Percentiles rank a stretch among this genome's conserved stretches.
Evolutionary conservation across 2,797 vertebrate species (phyloP).

Genomic region (Tenualosa ilisha): DNA sequence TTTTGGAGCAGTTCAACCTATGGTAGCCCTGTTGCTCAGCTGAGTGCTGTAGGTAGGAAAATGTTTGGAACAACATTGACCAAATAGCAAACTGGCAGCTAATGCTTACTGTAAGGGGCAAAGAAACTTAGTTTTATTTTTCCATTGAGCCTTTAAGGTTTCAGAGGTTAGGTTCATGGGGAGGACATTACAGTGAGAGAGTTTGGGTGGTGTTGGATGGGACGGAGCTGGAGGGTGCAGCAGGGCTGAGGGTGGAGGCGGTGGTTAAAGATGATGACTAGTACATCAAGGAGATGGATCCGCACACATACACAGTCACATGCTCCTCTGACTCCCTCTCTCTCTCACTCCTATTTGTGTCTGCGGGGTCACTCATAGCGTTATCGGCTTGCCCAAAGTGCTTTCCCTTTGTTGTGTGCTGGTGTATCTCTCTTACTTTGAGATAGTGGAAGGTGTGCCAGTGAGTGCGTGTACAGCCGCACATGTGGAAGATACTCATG

Average conservation of each 20-base stretch:
- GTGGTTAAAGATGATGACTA: background rate
- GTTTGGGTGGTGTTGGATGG: background rate
- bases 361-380: background rate
- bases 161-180: no score
- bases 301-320: background rate
- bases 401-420: constrained; percentile 9
- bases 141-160: no score
- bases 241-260: background rate
- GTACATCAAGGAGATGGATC: constrained; percentile 19
- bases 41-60: no score
- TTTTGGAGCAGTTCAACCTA: no score
- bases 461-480: background rate
- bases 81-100: no score
- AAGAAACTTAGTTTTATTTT: no score
- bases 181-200: background rate
- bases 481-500: background rate
- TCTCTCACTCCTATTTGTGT: background rate
- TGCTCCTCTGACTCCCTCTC: background rate
- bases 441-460: constrained; percentile 2
- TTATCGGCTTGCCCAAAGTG: background rate
- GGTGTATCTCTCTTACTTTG: background rate
- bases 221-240: background rate
- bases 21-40: no score
- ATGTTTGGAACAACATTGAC: no score
- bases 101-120: no score